Evolutionary conservation across 2,797 vertebrate species (phyloP), one percentile per base, ranked within the genome.

Genomic region (Harpagifer antarcticus): DNA sequence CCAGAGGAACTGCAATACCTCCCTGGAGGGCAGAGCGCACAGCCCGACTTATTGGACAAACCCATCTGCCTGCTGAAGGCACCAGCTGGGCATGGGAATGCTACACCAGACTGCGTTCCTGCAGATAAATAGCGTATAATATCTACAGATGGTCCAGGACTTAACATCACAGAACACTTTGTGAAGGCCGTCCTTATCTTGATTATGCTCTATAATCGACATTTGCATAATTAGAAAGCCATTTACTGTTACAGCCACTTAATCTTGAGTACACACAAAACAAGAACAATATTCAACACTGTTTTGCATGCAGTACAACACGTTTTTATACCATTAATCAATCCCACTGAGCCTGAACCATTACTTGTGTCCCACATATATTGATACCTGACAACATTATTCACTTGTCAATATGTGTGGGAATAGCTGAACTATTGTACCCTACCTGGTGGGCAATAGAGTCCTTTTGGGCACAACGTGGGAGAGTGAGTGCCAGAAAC

Each of bases 401-500:
- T 33, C 19, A 20, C 53, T 49, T 72, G 37, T 19, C 23, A 52
- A 53, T 8, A 27, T 56, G 19, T 76, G 27, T 64, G 10, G 49
- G 50, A 79, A 47, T 17, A 68, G 60, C 68, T 60, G 23, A 9
- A 23, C 56, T 43, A 37, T 49, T 37, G 17, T 64, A 19, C 37
- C 77, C 49, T 92, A 96, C 95, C 95, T 93, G 90, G 64, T 64
- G 94, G 94, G 77, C 95, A 96, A 68, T 94, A 96, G 82, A 95
- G 90, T 86, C 95, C 95, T 88, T 82, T 80, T 16, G 93, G 94
- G 88, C 95, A 96, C 57, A 85, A 83, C 11, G 68, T 69, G 52
- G 95, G 95, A 52, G 77, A 89, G 56, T 47, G 88, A 47, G 91
- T 91, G 56, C 93, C 92, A 37, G 83, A 86, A 76, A 74, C 72